Evolutionary conservation across 1,140 invertebrate genomes (phyloP), one percentile per base, ranked within the genome.

Genomic region (Mycetomoellerius zeteki): DNA sequence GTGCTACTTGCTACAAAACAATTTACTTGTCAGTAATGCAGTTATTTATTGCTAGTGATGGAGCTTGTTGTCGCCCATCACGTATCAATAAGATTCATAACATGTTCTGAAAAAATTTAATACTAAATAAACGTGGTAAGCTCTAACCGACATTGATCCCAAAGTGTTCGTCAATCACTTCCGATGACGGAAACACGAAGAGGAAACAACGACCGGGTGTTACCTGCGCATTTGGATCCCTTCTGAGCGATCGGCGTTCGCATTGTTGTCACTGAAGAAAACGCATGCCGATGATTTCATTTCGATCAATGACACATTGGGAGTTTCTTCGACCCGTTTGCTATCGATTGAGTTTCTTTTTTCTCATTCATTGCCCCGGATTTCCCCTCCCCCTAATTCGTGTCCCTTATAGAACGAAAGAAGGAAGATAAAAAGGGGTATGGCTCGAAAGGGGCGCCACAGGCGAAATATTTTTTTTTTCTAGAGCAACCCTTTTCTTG

Each of bases 271-370:
- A 56, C 56, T 21, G 24, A 76, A 84, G 86, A 86, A 90, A 90
- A 90, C 52, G 69, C n/a, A 52, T 64, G 54, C 60, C 86, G 89
- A 90, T 91, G 87, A 91, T 91, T 85, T 85, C 80, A 77, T 90
- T 85, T 72, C 85, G 89, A 91, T 91, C 90, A 62, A 72, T 85
- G 87, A 91, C 87, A 90, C 72, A 75, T 91, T 24, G 71, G 56
- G 72, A 76, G 52, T 80, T 75, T 60, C 76, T 73, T 77, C 78
- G 77, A 33, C 56, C 78, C n/a, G 60, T 43, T 80, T 43, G 56
- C 89, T 87, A 90, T 89, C 89, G 89, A 90, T 87, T 43, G 78
- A 88, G 69, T 86, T 87, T 77, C 85, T 62, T 89, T 89, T 91
- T 89, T 90, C 72, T 89, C 77, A 88, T 91, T 86, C 89, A 88